These are phyloP conservation scores for Pseudopodoces humilis DNA, from an alignment of 2,113 vertebrate genomes.

Conservation along the genomic window DNA sequence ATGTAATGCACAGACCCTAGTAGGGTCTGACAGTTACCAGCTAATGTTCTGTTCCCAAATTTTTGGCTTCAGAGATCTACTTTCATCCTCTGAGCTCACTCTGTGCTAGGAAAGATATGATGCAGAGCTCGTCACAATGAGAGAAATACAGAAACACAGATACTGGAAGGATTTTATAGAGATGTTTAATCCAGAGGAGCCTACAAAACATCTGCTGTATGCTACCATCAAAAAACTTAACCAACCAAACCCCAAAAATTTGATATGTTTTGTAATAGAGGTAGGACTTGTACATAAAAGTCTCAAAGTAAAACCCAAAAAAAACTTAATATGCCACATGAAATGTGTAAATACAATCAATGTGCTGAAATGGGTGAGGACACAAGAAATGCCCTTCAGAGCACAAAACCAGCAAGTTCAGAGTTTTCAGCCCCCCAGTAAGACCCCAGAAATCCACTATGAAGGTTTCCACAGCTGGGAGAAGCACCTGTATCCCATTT, in stretches of 20 bases:
- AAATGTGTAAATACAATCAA: neutral
- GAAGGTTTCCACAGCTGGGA: neutral
- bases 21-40: neutral
- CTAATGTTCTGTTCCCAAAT: neutral
- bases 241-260: neutral
- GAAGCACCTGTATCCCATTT: neutral
- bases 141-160: neutral
- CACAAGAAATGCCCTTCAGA: neutral
- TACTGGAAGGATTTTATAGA: neutral
- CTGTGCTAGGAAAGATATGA: neutral
- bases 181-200: neutral
- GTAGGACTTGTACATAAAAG: neutral
- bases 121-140: neutral
- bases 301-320: neutral
- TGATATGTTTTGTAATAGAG: neutral
- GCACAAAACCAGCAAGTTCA: neutral
- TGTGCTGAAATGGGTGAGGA: neutral
- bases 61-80: neutral
- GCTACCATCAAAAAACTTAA: neutral
- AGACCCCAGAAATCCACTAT: neutral
- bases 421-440: neutral
- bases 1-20: fast-evolving
- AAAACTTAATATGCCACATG: neutral
- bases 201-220: neutral
- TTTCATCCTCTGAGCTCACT: neutral